Evolutionary conservation across 2,797 vertebrate species (phyloP), one percentile per base, ranked within the genome.

Genomic region (Danio aesculapii): DNA sequence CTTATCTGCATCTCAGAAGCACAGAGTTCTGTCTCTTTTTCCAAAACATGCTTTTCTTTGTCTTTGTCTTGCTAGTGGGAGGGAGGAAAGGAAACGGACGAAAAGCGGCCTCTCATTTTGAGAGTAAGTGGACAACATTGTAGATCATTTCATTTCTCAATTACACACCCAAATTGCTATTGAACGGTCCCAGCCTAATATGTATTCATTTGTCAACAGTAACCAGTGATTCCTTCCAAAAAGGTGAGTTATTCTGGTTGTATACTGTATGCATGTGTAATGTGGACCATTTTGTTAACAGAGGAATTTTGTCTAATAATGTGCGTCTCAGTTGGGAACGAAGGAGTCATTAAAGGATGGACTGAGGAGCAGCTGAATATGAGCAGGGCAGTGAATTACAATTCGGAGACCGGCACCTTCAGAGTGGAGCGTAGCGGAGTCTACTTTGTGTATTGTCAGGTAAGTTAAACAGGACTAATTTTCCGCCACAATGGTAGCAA

Each of bases 391-490:
- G 93, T 97, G 85, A 93, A 88, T 62, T 98, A 97, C 81, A 93
- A 96, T 89, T 87, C 88, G 81, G 93, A 93, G 53, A 91, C 90
- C 0, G 96, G 96, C 71, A 94, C 93, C 75, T 98, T 98, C 85
- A 94, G 83, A 2, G 96, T 97, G 85, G 91, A 92, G 87, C 94
- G 90, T 69, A 88, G 91, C 0, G 97, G 96, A 0, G 93, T 98
- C 79, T 98, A 97, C 91, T 98, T 96, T 90, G 91, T 98, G 75
- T 98, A 96, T 86, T 97, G 96, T 86, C 96, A 97, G 95, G 97
- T 97, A 90, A 94, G 93, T 79, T 41, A 41, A 66, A 13, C 47
- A 43, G 39, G 43, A 52, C 47, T 13, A 70, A 17, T 57, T 53
- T 68, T 44, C 9, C 13, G 49, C 50, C 44, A 49, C 13, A 61